Conservation (phyloP, 2,888 invertebrate species). For the Callinectes sapidus region DNA sequence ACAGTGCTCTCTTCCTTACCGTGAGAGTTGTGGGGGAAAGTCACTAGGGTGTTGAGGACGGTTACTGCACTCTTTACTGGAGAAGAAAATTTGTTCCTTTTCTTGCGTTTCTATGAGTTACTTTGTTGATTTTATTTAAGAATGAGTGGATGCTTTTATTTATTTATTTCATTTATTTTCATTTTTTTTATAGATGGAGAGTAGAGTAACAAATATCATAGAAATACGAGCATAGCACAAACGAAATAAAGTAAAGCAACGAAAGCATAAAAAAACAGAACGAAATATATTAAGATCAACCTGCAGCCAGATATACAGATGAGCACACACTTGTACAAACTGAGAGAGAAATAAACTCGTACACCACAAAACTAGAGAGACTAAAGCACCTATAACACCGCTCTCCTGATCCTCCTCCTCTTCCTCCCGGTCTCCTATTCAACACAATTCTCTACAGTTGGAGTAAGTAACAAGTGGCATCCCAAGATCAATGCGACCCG, state of each 20-base stretch:
- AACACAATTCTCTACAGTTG: neutral
- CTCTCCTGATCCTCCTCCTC: neutral
- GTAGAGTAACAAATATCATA: neutral
- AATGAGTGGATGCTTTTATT: neutral
- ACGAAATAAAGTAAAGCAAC: neutral
- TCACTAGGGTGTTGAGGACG: slow-evolving; percentile 16
- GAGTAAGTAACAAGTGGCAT: slow-evolving; percentile 19
- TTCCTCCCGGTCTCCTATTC: neutral
- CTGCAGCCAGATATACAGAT: neutral
- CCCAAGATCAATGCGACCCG: neutral
- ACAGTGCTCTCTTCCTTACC: neutral
- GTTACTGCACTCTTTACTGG: neutral
- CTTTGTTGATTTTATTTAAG: neutral
- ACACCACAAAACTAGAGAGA: neutral
- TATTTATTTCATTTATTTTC: neutral
- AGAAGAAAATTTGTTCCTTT: neutral
- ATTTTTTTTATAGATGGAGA: neutral
- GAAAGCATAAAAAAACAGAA: neutral
- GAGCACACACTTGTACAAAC: neutral
- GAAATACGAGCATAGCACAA: neutral
- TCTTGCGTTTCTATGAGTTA: neutral
- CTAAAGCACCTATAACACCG: neutral
- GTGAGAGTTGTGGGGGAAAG: slow-evolving; percentile 25
- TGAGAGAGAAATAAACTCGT: slow-evolving; percentile 25
- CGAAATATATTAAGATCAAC: neutral